Base-by-base conservation (phyloP, 2,113 vertebrate genomes). In the Sorex fumeus region DNA sequence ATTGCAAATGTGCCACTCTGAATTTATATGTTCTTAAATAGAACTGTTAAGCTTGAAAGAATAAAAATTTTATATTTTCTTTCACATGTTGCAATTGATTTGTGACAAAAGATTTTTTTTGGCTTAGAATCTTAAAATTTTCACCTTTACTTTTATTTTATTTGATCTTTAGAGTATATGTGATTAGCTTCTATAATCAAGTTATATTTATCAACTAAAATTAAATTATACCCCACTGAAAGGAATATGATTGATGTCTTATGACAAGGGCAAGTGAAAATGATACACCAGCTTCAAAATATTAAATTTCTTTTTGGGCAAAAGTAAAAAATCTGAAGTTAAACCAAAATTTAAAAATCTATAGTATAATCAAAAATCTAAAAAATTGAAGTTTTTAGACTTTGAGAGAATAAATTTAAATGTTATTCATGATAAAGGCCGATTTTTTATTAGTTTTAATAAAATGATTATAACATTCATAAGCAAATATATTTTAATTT, bases 201-300 rank as follows among this genome's bases (percentile, higher is more conserved):
- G 34, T 88, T 94, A 92, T 93, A 78, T 82, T 97, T 86, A 96
- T 96, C 84, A 97, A 94, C 30, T 82, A 96, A 97, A 97, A 98
- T 96, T 91, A 86, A 91, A 98, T 97, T 97, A 79, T 91, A 81
- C 90, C 95, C 96, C 82, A 60, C n/a, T 87, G 84, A 77, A 72
- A 86, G 94, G 57, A 96, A 88, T 1, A 84, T 93, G 94, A 98
- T 93, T 95, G 95, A 98, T 97, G 91, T 84, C 96, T 97, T 50
- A 77, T 96, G 98, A 97, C 96, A 97, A 91, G 90, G 91, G 50
- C 75, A 97, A 88, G 91, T 97, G 97, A 97, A 97, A 93, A 70
- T 96, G 97, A 96, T 96, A 97, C 70, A 87, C 95, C 82, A 67
- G 16, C 84, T 96, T 97, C 87, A 96, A 97, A 96, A 96, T 92